Evolutionary conservation across 2,888 invertebrate genomes (phyloP).

Genomic region (Lasioglossum villosulum): DNA sequence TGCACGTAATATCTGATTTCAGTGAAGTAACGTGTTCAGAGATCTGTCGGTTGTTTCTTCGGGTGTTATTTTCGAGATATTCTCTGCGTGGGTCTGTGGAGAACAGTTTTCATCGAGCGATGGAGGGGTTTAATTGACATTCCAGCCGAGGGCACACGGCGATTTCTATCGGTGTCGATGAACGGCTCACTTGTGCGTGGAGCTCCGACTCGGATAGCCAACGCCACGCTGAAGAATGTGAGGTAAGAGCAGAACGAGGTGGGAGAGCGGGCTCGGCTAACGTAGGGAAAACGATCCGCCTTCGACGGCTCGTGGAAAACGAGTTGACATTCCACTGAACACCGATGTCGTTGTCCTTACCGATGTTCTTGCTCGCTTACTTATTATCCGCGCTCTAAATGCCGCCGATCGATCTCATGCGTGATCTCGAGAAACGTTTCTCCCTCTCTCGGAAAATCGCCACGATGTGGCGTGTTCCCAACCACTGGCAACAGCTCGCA

Average conservation of each 20-base stretch:
- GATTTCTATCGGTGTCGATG: conserved; percentile 58
- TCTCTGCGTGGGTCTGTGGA: neutral
- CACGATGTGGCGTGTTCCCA: neutral
- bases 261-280: conserved; percentile 18
- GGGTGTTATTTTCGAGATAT: neutral
- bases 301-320: conserved; percentile 60
- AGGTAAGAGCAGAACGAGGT: conserved; percentile 40
- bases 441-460: neutral
- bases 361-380: conserved; percentile 32
- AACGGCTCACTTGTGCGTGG: conserved; percentile 44
- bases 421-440: conserved; percentile 24
- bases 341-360: conserved; percentile 53
- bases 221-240: conserved; percentile 29
- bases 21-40: neutral
- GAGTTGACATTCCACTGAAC: conserved; percentile 57
- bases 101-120: neutral
- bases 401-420: conserved; percentile 16
- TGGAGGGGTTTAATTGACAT: conserved; percentile 48
- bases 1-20: neutral
- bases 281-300: conserved; percentile 59
- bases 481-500: neutral
- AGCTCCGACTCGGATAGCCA: conserved; percentile 29
- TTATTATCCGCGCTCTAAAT: conserved; percentile 41
- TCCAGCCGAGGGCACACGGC: conserved; percentile 40
- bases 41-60: too few species aligned